Conservation (phyloP, 2,888 invertebrate genomes). For the Geophilus truncorum region DNA sequence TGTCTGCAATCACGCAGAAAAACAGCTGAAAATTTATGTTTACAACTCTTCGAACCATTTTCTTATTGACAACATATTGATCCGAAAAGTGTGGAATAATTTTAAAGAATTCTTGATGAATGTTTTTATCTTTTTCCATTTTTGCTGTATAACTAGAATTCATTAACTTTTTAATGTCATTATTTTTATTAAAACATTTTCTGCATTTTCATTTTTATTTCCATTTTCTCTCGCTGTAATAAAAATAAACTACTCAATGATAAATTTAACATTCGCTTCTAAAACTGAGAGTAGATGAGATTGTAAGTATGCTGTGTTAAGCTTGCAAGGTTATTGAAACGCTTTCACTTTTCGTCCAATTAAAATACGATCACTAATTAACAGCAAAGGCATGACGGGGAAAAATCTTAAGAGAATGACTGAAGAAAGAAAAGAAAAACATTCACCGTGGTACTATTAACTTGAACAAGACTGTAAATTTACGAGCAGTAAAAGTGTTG, state of each 20-base stretch:
- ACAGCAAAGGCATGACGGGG: background rate
- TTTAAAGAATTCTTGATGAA: background rate
- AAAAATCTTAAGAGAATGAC: background rate
- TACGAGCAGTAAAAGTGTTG: background rate
- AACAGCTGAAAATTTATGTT: background rate
- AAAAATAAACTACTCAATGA: background rate
- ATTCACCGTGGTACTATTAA: background rate
- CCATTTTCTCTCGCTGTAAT: too few relatives aligned
- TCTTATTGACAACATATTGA: constrained; percentile 13
- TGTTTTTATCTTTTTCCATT: background rate
- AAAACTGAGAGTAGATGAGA: background rate
- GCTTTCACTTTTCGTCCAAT: background rate
- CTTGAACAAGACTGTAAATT: background rate
- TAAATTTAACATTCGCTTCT: background rate
- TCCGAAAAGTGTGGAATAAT: background rate
- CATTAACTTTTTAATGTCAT: background rate
- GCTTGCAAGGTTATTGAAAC: background rate
- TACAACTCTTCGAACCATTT: constrained; percentile 12
- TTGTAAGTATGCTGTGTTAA: background rate
- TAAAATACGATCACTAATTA: constrained; percentile 27
- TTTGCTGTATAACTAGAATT: background rate
- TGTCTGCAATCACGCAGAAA: background rate
- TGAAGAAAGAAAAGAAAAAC: background rate
- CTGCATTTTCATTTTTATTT: background rate
- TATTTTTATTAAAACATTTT: background rate